These are phyloP conservation scores for Formica selysi DNA, from an alignment of 1,140 invertebrate species.

Conservation along the genomic window DNA sequence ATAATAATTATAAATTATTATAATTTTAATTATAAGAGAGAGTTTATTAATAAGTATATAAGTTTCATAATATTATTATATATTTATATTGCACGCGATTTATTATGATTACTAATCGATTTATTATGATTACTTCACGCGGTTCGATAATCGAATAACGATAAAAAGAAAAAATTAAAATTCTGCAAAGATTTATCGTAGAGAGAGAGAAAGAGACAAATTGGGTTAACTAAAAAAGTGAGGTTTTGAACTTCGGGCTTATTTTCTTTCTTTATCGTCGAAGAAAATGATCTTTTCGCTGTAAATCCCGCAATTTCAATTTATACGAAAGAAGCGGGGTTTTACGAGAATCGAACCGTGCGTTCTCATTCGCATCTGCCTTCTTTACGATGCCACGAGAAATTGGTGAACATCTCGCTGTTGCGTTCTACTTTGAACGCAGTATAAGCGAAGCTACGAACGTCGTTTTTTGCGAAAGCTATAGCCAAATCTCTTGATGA, in stretches of 20 bases:
- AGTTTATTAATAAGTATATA: neutral
- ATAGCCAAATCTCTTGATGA: slow-evolving; percentile 11
- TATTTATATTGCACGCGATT: neutral
- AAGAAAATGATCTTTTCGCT: slow-evolving; percentile 42
- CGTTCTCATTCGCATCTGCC: slow-evolving; percentile 49
- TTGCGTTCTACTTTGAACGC: slow-evolving; percentile 23
- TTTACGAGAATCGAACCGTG: slow-evolving; percentile 48
- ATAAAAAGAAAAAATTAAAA: slow-evolving; percentile 45
- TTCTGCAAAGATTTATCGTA: slow-evolving; percentile 18
- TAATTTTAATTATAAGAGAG: too few species aligned
- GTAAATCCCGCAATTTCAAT: slow-evolving; percentile 60
- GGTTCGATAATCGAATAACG: slow-evolving; percentile 1
- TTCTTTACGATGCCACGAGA: slow-evolving; percentile 42
- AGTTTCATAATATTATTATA: slow-evolving; percentile 23
- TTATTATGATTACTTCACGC: neutral
- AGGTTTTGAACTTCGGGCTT: slow-evolving; percentile 29
- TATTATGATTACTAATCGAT: neutral
- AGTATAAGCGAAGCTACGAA: slow-evolving; percentile 4
- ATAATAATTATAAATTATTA: neutral
- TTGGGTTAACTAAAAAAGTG: slow-evolving; percentile 42
- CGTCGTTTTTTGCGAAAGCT: neutral
- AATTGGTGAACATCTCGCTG: slow-evolving; percentile 12
- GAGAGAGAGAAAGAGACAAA: neutral
- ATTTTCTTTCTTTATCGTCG: slow-evolving; percentile 18
- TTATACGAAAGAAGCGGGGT: slow-evolving; percentile 51